These are phyloP conservation scores for Leptatherina wallacei DNA, from an alignment of 2,797 vertebrate species.

Conservation along the genomic window DNA sequence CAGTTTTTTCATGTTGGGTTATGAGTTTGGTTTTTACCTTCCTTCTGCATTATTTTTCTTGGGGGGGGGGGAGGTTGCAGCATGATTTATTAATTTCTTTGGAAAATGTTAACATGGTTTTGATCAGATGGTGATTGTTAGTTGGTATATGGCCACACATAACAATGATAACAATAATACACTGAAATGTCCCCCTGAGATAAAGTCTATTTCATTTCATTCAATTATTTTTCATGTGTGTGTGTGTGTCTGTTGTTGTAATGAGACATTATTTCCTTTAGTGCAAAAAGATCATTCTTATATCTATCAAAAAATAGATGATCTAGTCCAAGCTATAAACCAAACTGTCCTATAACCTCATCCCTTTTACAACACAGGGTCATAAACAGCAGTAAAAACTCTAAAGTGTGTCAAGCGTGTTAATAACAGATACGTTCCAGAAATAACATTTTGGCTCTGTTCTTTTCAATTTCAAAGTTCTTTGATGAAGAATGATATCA, in stretches of 20 bases:
- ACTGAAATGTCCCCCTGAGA: no score
- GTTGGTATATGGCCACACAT: background rate
- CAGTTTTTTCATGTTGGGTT: background rate
- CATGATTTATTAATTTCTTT: background rate
- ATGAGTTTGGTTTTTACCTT: slow-evolving; percentile 2
- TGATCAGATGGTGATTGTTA: background rate
- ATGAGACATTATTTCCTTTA: background rate
- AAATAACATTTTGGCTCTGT: slow-evolving; percentile 16
- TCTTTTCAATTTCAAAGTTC: slow-evolving; percentile 24
- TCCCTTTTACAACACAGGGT: slow-evolving; percentile 45
- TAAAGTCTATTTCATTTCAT: no score
- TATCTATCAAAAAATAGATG: slow-evolving; percentile 18
- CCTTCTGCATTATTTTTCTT: background rate
- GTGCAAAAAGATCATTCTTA: slow-evolving; percentile 8
- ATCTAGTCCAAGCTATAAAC: slow-evolving; percentile 40
- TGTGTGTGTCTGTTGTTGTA: background rate
- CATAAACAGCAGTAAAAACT: slow-evolving; percentile 56
- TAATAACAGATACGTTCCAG: slow-evolving; percentile 15
- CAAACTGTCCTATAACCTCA: slow-evolving; percentile 36
- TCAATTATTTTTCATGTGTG: no score
- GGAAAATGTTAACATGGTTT: background rate
- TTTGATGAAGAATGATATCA: slow-evolving; percentile 11
- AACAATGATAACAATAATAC: no score
- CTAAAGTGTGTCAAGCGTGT: slow-evolving; percentile 39
- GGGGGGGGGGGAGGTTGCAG: background rate